Evolutionary conservation across 1,140 invertebrate species (phyloP), one percentile per base, ranked within the genome.

Genomic region (Arctopsyche grandis): DNA sequence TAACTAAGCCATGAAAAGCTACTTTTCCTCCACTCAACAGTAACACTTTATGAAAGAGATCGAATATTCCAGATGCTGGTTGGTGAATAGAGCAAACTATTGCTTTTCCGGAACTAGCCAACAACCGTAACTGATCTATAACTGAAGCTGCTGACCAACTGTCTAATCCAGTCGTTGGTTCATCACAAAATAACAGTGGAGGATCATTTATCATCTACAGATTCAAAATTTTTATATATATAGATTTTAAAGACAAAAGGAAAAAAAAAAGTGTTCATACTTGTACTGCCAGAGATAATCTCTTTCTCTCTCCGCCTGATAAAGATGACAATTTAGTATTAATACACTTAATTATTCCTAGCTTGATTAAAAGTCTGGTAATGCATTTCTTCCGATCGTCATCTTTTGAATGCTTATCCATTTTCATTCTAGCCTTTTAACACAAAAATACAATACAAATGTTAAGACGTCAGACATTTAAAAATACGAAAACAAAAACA

Each of bases 61-160:
- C 91, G 82, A 96, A 95, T 5, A 97, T 90, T 78, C 94, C 93
- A 5, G 95, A 96, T 7, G 94, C 94, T 0, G 96, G 96, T 84
- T 97, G 96, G 87, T 97, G 96, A 43, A 97, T 93, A 0, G 95
- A 94, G 83, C 94, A 95, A 21, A 97, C 90, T 9, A 97, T 92
- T 44, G 94, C 92, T 88, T 94, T 94, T 52, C 91, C 94, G 66
- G 88, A 89, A 69, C 85, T 84, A 0, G 93, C 91, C 21, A 95
- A 85, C 69, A 89, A 86, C 83, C 91, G 86, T 60, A 97, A 87
- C 0, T 93, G 91, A 76, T 91, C 90, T 5, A 96, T 91, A 0
- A 96, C 92, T 10, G 91, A 88, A 43, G 91, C 91, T 0, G 95
- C 94, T 79, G 91, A 94, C 83, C 91, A 95, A 85, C 94, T 95